Conservation (phyloP, 2,113 vertebrate genomes). For the Agelaius phoeniceus region DNA sequence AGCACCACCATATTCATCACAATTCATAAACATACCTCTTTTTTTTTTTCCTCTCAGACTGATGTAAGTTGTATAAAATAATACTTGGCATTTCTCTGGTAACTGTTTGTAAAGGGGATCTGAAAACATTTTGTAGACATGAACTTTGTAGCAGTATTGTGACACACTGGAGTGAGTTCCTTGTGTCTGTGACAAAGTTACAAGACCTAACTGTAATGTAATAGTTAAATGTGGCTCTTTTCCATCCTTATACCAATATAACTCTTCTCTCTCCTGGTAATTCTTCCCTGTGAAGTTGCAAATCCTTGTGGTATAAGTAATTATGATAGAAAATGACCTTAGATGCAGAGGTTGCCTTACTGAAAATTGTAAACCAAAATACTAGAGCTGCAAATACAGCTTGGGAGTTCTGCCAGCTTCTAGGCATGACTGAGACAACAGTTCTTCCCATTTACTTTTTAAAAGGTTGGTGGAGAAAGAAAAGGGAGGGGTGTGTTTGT, state of each 20-base stretch:
- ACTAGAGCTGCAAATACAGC: background rate
- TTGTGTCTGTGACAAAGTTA: background rate
- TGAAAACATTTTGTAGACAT: background rate
- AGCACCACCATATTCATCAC: slow-evolving; percentile 24
- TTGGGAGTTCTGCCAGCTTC: background rate
- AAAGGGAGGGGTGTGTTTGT: background rate
- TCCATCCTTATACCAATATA: background rate
- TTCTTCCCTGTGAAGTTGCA: background rate
- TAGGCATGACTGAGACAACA: background rate
- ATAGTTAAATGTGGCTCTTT: background rate
- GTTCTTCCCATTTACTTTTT: background rate
- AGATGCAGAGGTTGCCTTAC: background rate
- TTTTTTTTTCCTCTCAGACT: background rate
- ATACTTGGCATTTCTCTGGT: background rate
- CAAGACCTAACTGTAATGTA: background rate
- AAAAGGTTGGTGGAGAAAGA: background rate
- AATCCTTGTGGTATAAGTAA: background rate
- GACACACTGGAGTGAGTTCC: background rate
- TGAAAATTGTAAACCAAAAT: background rate
- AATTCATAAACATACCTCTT: slow-evolving; percentile 29
- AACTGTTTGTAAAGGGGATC: background rate
- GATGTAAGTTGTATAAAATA: slow-evolving; percentile 34
- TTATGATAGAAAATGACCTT: background rate
- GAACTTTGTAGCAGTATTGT: background rate
- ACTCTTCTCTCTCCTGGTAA: background rate